phyloP scores from a whole-genome alignment of 2,797 vertebrate species.

The Eulemur mongoz region DNA sequence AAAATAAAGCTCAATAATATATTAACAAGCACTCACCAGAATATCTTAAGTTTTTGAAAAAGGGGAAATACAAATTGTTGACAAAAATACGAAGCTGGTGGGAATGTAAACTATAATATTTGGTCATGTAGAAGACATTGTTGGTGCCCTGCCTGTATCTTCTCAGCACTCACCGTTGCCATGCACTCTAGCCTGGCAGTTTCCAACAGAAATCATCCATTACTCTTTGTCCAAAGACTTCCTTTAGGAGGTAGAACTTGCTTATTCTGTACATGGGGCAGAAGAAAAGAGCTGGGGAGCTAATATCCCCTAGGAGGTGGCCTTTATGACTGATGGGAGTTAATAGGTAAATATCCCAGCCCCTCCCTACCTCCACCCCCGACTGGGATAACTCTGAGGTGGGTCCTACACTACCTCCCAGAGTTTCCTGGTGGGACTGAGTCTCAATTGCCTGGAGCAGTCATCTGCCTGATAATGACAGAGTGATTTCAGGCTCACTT shows the following conservation, averaged over 20 bases:
- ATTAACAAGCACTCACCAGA: not conserved
- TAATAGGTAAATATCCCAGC: not conserved
- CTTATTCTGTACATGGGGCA: not conserved
- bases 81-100: not conserved
- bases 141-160: not conserved
- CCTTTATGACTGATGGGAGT: not conserved
- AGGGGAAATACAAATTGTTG: not conserved
- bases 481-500: slow-evolving; percentile 1
- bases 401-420: not conserved
- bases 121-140: not conserved
- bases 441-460: not conserved
- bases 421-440: not conserved
- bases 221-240: not conserved
- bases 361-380: not conserved
- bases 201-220: not conserved
- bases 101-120: not conserved
- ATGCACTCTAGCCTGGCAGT: not conserved
- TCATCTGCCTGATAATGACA: not conserved
- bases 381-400: not conserved
- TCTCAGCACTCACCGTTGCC: not conserved
- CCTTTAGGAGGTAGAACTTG: not conserved
- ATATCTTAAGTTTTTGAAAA: not conserved
- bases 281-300: not conserved
- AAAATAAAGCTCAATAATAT: not conserved
- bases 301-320: not conserved